These are phyloP conservation scores for Sinocyclocheilus grahami DNA, from an alignment of 2,113 vertebrate genomes.

Conservation along the genomic window DNA sequence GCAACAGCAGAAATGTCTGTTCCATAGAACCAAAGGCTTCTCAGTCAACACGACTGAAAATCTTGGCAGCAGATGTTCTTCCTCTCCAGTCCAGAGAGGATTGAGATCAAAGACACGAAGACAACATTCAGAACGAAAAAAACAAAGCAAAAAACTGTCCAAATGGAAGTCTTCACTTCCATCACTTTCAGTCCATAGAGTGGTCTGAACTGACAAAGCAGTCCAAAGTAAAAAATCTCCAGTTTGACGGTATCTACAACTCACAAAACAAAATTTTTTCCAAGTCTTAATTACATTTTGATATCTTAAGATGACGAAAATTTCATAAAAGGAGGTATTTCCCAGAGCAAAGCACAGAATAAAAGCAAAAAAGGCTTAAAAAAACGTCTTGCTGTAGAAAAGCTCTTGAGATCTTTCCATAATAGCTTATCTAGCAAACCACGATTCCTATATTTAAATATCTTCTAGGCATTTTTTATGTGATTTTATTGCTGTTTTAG, in stretches of 20 bases:
- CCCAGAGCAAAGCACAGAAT: background rate
- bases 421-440: conserved; percentile 12
- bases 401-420: background rate
- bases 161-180: background rate
- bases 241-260: background rate
- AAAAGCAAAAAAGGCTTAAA: conserved; percentile 1
- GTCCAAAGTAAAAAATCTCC: background rate
- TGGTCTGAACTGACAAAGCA: background rate
- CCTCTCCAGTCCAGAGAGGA: background rate
- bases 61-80: conserved; percentile 7
- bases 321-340: too few species aligned
- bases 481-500: background rate
- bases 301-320: too few species aligned
- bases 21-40: background rate
- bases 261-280: background rate
- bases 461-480: background rate
- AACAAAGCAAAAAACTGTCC: background rate
- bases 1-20: background rate
- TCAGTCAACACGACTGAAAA: background rate
- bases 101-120: background rate
- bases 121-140: background rate
- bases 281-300: background rate
- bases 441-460: conserved; percentile 14
- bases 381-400: background rate
- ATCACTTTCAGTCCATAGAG: background rate